phyloP scores from a whole-genome alignment of 2,797 vertebrate genomes.

The Caiman crocodilus region DNA sequence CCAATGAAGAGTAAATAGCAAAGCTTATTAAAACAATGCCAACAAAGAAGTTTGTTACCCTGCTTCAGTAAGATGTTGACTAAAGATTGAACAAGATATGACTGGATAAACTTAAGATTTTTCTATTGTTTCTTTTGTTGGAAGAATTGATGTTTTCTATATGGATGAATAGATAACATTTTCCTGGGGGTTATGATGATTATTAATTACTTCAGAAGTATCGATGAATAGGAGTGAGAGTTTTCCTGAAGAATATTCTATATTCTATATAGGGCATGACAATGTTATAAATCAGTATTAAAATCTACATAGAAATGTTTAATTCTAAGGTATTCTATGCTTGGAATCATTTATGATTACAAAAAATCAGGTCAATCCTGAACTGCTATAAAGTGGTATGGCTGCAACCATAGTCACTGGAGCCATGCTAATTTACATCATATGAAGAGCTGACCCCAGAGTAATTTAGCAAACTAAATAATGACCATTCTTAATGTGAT shows the following conservation, averaged over 20 bases:
- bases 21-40: neutral
- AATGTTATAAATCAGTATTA: constrained; percentile 63
- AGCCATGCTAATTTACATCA: neutral
- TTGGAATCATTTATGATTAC: neutral
- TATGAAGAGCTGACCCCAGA: neutral
- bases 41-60: neutral
- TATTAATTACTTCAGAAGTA: constrained; percentile 66
- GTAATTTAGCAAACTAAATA: neutral
- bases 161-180: neutral
- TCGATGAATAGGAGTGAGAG: constrained; percentile 28
- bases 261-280: constrained; percentile 50
- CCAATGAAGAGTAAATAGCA: neutral
- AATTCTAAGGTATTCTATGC: constrained; percentile 11
- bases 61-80: neutral
- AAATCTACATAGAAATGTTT: constrained; percentile 55
- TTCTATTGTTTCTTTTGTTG: constrained; percentile 50
- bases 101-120: constrained; percentile 28
- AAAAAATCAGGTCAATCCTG: neutral
- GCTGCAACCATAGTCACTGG: neutral
- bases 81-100: neutral
- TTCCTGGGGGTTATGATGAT: constrained; percentile 63
- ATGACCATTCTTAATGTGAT: neutral
- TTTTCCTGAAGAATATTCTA: constrained; percentile 57
- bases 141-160: neutral
- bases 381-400: neutral